Evolutionary conservation across 2,113 vertebrate genomes (phyloP), one percentile per base, ranked within the genome.

Genomic region (Gracilinanus agilis): DNA sequence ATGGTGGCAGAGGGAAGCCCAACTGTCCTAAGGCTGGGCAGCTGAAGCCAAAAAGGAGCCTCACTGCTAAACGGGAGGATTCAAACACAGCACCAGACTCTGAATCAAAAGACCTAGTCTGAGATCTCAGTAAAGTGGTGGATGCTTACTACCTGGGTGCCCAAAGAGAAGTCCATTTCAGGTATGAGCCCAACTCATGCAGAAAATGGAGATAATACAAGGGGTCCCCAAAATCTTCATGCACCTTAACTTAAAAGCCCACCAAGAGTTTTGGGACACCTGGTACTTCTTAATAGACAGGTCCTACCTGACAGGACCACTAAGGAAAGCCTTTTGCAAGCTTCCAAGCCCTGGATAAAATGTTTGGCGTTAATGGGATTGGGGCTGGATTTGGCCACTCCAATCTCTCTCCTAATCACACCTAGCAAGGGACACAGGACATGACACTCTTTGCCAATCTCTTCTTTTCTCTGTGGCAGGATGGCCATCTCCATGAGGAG

Each of bases 41-140:
- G n/a, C 34, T 12, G 40, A 19, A 83, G 19, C n/a, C n/a, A 83
- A 40, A 83, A 19, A 40, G 67, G 40, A 40, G 67, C 67, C 67
- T 83, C 19, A 6, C 40, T 23, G 67, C 67, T 83, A 16, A 40
- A 23, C 9, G 34, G 67, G 34, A n/a, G 61, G 67, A 23, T 83
- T 83, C 67, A 83, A 83, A 40, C n/a, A 83, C 67, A 83, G 67
- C 67, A 83, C 67, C 67, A 83, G n/a, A 83, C 67, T 67, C 61
- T 83, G n/a, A 40, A n/a, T 83, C 67, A 83, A n/a, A 83, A 83
- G 67, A 83, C 67, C 67, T 83, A n/a, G 67, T 40, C 23, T 83
- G n/a, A 19, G 19, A 23, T 40, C 67, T 83, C 67, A 83, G n/a
- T 40, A 83, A 40, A 83, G 34, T 40, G 67, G 67, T 83, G 16